phyloP scores from a whole-genome alignment of 53 echinoderm and acorn worm genomes.

The Astropecten irregularis region DNA sequence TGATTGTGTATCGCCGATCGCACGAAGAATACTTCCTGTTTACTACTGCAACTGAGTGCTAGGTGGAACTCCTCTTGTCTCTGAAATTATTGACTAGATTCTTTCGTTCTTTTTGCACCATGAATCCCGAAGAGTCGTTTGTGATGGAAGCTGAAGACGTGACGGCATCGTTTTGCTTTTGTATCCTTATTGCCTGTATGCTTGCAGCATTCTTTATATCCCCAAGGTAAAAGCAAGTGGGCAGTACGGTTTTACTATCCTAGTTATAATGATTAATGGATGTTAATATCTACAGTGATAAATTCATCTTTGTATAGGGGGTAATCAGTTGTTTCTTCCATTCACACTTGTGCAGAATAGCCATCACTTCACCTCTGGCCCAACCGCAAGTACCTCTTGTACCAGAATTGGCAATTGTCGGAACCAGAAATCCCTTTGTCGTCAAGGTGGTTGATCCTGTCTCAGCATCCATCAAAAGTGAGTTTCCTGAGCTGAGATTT shows the following conservation, averaged over 20 bases:
- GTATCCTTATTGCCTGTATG: not conserved
- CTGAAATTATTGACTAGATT: too few species aligned
- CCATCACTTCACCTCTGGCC: constrained; percentile 7
- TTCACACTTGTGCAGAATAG: constrained; percentile 11
- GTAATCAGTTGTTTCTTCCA: too few species aligned
- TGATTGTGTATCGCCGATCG: too few species aligned
- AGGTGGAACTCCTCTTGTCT: too few species aligned
- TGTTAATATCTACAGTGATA: too few species aligned
- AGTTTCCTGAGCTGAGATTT: too few species aligned
- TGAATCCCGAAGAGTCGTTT: constrained; percentile 30
- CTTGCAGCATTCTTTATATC: not conserved
- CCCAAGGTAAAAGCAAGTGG: constrained; percentile 38
- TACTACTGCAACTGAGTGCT: too few species aligned
- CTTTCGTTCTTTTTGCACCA: too few species aligned
- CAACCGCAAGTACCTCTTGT: constrained; percentile 24
- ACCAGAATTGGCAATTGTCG: constrained; percentile 65
- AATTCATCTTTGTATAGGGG: too few species aligned
- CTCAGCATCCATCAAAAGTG: constrained; percentile 54
- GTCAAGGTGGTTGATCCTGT: constrained; percentile 47
- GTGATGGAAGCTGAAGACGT: constrained; percentile 27
- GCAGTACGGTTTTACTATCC: too few species aligned
- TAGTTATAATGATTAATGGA: too few species aligned
- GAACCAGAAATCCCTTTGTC: constrained; percentile 53
- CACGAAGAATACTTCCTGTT: too few species aligned
- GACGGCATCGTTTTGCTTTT: constrained; percentile 10